These are phyloP conservation scores for Tetragonisca angustula DNA, from an alignment of 2,888 invertebrate species.

Conservation along the genomic window DNA sequence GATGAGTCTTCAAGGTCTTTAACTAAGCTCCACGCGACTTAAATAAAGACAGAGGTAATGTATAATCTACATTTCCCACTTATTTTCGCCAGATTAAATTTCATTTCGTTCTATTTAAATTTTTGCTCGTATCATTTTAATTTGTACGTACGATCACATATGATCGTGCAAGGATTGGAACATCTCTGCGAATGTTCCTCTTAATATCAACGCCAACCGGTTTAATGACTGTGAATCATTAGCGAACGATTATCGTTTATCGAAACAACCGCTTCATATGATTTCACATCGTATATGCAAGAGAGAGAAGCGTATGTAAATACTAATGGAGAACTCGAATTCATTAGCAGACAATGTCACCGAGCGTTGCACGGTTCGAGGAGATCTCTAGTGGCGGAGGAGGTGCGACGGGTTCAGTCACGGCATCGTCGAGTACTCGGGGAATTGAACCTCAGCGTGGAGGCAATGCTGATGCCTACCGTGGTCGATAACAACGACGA, in stretches of 20 bases:
- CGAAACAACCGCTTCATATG: not conserved
- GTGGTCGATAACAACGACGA: slow-evolving; percentile 85
- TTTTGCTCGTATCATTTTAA: too few relatives aligned
- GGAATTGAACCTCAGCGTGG: slow-evolving; percentile 93
- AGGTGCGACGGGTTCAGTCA: slow-evolving; percentile 92
- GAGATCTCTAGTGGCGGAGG: slow-evolving; percentile 90
- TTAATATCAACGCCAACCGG: not conserved
- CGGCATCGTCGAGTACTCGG: slow-evolving; percentile 93
- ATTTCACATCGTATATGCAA: not conserved
- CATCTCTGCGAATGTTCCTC: not conserved
- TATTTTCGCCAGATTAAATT: not conserved
- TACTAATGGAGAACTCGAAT: slow-evolving; percentile 25
- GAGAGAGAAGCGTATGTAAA: not conserved
- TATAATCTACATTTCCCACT: too few relatives aligned
- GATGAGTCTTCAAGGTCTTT: too few relatives aligned
- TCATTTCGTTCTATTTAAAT: too few relatives aligned
- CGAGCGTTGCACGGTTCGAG: slow-evolving; percentile 78
- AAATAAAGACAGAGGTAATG: not conserved
- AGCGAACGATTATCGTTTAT: not conserved
- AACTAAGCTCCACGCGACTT: not conserved
- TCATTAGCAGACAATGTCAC: slow-evolving; percentile 79
- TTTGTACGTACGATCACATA: not conserved
- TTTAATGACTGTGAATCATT: not conserved
- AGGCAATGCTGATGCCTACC: slow-evolving; percentile 95
- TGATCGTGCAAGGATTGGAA: not conserved